Evolutionary conservation across 2,113 vertebrate genomes (phyloP), one percentile per base, ranked within the genome.

Genomic region (Dryoscopus gambensis): DNA sequence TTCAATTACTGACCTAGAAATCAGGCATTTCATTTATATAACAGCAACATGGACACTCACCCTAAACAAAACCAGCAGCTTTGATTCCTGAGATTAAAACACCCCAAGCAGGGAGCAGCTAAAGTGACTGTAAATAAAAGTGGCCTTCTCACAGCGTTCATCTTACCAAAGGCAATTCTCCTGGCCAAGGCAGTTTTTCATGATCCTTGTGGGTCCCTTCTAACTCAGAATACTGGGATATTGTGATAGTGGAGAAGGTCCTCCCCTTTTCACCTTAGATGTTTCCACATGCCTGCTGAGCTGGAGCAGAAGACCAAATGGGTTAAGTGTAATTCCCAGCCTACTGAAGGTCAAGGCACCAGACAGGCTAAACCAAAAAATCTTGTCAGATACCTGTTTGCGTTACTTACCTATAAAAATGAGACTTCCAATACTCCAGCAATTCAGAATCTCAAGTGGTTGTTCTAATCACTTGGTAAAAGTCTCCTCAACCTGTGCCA

Each of bases 321-420:
- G 21, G 35, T n/a, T 28, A 20, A 37, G 6, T 17, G 14, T 1
- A 3, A 69, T 35, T 83, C 37, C 49, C 40, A 90, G 28, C 2
- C 46, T n/a, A 57, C 20, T 56, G 4, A 8, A 75, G 73, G 31
- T 64, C 40, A 67, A 60, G 57, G 46, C 20, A 80, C 13, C 30
- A 31, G 20, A 76, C 0, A 5, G 7, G 25, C 59, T 83, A 71
- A 70, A 49, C 25, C 11, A 33, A 19, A 47, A 37, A 4, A 52
- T 77, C 37, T 23, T 53, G 21, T 46, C 59, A 80, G 47, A 50
- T 16, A 23, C 50, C 35, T 18, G 13, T 73, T 15, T 39, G 6
- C 52, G 22, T 30, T 39, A 92, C 88, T 95, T 92, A 95, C 92
- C 95, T 76, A 55, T n/a, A 44, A 49, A 84, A 69, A 10, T 15